Evolutionary conservation across 2,113 vertebrate genomes (phyloP), one percentile per base, ranked within the genome.

Genomic region (Corythornis vintsioides): DNA sequence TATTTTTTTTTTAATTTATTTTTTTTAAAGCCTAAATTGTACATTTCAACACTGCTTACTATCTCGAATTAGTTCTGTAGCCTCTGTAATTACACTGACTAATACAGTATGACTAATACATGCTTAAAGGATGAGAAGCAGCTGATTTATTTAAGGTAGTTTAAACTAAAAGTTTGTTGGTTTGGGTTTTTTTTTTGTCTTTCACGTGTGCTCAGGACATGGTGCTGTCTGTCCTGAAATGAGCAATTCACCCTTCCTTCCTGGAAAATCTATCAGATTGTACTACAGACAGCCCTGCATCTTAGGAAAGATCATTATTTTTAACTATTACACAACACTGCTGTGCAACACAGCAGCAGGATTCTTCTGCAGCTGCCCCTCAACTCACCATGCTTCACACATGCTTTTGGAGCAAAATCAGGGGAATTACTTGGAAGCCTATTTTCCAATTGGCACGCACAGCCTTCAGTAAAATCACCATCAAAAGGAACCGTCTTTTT

Each of bases 51-150:
- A 81, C 21, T 7, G 12, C 26, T 25, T 69, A 45, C 61, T 83
- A 84, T 71, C 67, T 92, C 35, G 40, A 92, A 88, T 79, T 80
- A 87, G 53, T 73, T 88, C 64, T 86, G 29, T 40, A 86, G 73
- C 28, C 86, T 78, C 29, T 3, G 2, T 83, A 93, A 89, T 76
- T 70, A 50, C 25, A 86, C 29, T 87, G 86, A 76, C 42, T 96
- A 89, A 88, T 22, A 61, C 29, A 24, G 13, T 42, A 89, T 79
- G 83, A 84, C 74, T 78, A 86, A 85, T 63, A 45, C 40, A 28
- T 38, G 18, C 66, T 76, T 81, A 26, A 83, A 86, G 35, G 67
- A 75, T 31, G 43, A 91, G 55, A 76, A 89, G n/a, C 22, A 55
- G 25, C 61, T 85, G 45, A 21, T 59, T 65, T 13, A 59, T 86